Evolutionary conservation across 2,888 invertebrate genomes (phyloP).

Genomic region (Balanococcus diminutus): DNA sequence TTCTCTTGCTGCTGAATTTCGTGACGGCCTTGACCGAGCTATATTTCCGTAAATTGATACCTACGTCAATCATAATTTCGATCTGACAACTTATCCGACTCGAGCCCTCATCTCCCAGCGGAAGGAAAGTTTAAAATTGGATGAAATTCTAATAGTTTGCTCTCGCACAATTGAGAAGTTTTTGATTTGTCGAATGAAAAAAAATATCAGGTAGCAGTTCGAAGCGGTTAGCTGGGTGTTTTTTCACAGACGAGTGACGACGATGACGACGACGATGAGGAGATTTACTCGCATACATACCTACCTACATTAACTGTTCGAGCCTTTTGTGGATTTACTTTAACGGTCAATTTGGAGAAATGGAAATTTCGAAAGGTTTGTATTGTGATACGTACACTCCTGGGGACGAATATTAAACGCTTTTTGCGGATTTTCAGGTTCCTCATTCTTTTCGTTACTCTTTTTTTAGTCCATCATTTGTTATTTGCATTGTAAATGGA

Average conservation of each 20-base stretch:
- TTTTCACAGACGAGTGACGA: too few relatives aligned
- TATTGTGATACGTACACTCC: constrained; percentile 38
- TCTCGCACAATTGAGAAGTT: neutral
- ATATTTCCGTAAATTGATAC: too few relatives aligned
- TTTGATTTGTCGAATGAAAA: neutral
- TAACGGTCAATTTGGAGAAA: constrained; percentile 39
- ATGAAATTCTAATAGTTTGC: neutral
- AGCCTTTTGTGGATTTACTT: constrained; percentile 26
- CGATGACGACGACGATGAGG: too few relatives aligned
- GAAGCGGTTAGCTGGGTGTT: neutral
- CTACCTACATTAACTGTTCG: constrained; percentile 12
- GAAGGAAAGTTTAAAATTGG: too few relatives aligned
- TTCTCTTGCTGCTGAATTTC: too few relatives aligned
- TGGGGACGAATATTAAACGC: constrained; percentile 18
- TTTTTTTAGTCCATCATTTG: constrained; percentile 27
- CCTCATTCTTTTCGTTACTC: neutral
- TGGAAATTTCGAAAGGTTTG: constrained; percentile 28
- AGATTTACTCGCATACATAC: neutral
- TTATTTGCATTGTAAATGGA: constrained; percentile 44
- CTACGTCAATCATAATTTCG: too few relatives aligned
- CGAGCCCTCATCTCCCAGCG: too few relatives aligned
- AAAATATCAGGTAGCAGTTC: neutral
- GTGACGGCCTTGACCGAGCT: too few relatives aligned
- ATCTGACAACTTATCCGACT: too few relatives aligned
- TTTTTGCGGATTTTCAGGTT: constrained; percentile 36